Conservation (phyloP, 2,113 vertebrate species). For the Ailurus styani region DNA sequence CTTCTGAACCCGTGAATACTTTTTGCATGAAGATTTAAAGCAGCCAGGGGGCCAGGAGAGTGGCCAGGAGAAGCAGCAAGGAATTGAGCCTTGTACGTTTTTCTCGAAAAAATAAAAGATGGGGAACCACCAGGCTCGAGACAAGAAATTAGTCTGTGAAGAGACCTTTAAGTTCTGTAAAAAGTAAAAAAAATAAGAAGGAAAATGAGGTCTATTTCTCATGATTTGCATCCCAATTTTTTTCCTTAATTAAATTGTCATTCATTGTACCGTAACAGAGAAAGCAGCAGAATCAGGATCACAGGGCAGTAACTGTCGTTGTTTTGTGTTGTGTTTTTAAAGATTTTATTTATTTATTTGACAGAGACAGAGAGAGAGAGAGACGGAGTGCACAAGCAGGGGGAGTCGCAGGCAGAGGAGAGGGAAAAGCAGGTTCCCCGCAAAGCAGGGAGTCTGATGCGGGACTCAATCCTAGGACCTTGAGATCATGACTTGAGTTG, state of each 20-base stretch:
- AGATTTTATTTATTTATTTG: neutral
- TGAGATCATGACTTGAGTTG: neutral
- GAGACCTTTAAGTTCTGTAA: constrained; percentile 91
- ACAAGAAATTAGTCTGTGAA: constrained; percentile 93
- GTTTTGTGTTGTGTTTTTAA: neutral
- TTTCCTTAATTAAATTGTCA: neutral
- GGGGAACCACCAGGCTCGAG: constrained; percentile 97
- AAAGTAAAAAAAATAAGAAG: neutral
- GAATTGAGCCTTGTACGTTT: constrained; percentile 93
- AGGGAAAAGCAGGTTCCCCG: too few species aligned
- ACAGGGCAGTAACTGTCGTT: rapidly evolving
- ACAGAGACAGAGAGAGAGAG: neutral
- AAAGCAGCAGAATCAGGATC: neutral
- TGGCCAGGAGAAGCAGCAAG: constrained; percentile 94
- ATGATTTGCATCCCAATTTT: neutral
- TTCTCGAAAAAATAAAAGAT: constrained; percentile 96
- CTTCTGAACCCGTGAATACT: constrained; percentile 96
- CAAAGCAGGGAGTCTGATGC: too few species aligned
- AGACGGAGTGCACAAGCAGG: neutral
- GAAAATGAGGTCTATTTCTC: neutral
- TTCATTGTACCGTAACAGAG: neutral
- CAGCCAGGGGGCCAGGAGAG: constrained; percentile 94
- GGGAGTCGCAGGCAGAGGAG: neutral
- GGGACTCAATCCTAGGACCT: neutral
- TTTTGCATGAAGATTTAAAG: constrained; percentile 96